phyloP scores from a whole-genome alignment of 1,140 invertebrate species.

The Drosophila kepulauana region DNA sequence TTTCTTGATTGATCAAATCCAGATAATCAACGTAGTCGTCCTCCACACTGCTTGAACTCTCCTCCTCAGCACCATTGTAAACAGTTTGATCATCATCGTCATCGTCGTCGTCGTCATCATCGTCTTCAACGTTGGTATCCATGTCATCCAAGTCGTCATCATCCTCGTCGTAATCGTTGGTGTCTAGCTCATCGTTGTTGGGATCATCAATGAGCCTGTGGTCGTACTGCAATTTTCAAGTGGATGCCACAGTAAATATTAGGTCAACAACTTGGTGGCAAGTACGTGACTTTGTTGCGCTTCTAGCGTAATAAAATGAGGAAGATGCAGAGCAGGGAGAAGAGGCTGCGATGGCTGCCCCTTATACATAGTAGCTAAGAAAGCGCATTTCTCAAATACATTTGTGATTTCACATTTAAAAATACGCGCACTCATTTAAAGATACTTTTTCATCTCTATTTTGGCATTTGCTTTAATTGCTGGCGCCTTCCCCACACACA shows the following conservation, averaged over 20 bases:
- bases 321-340: neutral
- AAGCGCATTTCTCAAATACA: slow-evolving; percentile 34
- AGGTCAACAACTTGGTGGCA: slow-evolving; percentile 61
- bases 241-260: slow-evolving; percentile 41
- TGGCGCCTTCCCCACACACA: slow-evolving; percentile 56
- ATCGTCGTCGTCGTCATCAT: slow-evolving; percentile 32
- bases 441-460: slow-evolving; percentile 60
- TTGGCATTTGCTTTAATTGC: slow-evolving; percentile 68
- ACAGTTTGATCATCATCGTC: slow-evolving; percentile 21
- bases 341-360: slow-evolving; percentile 5
- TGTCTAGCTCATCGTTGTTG: slow-evolving; percentile 57
- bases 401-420: slow-evolving; percentile 63
- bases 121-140: slow-evolving; percentile 12
- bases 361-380: slow-evolving; percentile 13
- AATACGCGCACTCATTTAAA: slow-evolving; percentile 57
- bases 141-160: slow-evolving; percentile 20
- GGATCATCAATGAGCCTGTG: slow-evolving; percentile 69
- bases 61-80: slow-evolving; percentile 5
- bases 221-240: slow-evolving; percentile 60
- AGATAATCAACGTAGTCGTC: slow-evolving; percentile 51
- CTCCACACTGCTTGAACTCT: neutral
- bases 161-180: slow-evolving; percentile 45
- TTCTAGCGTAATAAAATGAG: neutral
- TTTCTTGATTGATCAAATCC: slow-evolving; percentile 46
- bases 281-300: slow-evolving; percentile 60